phyloP scores from a whole-genome alignment of 2,888 invertebrate genomes.

The Dendrolimus houi region DNA sequence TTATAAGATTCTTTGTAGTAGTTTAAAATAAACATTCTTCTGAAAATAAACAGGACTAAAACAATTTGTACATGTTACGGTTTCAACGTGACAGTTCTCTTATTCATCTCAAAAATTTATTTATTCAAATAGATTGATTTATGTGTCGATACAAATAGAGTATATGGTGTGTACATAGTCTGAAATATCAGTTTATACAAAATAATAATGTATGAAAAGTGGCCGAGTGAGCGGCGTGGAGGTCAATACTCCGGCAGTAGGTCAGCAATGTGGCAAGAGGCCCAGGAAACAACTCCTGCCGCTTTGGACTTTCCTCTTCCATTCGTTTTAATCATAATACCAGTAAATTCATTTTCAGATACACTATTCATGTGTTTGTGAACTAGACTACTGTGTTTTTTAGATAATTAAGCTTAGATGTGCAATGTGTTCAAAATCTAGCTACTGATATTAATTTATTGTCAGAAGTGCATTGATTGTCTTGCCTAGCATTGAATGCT shows the following conservation, averaged over 20 bases:
- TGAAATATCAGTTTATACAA: constrained; percentile 1
- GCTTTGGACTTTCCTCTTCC: constrained; percentile 22
- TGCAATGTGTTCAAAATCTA: no score
- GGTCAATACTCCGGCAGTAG: constrained; percentile 65
- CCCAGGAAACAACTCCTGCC: constrained; percentile 32
- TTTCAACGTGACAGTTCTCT: background rate
- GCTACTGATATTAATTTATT: no score
- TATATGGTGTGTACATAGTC: background rate
- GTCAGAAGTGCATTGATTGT: no score
- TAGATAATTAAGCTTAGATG: no score
- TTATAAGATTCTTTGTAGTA: background rate
- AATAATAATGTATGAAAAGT: constrained; percentile 1
- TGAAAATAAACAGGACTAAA: background rate
- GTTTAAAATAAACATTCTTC: background rate
- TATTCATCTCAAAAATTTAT: background rate
- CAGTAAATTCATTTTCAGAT: constrained; percentile 1
- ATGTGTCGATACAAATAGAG: background rate
- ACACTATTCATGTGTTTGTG: no score
- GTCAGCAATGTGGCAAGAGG: constrained; percentile 41
- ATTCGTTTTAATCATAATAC: constrained; percentile 8
- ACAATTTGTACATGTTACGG: background rate
- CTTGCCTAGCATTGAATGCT: no score
- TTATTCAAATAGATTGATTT: background rate
- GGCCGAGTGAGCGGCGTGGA: constrained; percentile 12
- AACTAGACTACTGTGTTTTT: no score